phyloP scores from a whole-genome alignment of 2,797 vertebrate species.

The Echiichthys vipera region DNA sequence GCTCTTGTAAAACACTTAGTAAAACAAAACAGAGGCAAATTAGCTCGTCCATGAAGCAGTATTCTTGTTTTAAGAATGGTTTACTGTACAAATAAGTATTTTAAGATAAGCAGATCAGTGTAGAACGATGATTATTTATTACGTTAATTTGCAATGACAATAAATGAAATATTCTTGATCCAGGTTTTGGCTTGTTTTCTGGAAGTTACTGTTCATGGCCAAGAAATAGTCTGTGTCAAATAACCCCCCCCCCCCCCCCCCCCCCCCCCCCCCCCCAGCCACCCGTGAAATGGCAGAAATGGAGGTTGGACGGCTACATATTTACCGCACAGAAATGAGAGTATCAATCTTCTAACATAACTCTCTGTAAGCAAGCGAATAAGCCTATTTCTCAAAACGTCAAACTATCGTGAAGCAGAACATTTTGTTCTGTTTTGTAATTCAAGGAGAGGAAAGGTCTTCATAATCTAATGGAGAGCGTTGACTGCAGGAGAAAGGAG shows the following conservation, averaged over 20 bases:
- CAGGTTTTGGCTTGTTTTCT: background rate
- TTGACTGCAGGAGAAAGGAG: conserved; percentile 18
- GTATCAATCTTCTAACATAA: background rate
- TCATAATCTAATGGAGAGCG: conserved; percentile 64
- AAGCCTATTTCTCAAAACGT: background rate
- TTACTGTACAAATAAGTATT: background rate
- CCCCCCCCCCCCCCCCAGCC: too few species aligned
- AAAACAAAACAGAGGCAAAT: background rate
- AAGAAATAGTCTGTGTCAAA: background rate
- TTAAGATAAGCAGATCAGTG: background rate
- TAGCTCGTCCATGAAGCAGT: background rate
- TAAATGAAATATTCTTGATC: background rate
- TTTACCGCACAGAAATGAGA: background rate
- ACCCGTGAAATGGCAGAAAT: too few species aligned
- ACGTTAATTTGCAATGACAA: background rate
- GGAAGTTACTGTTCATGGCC: too few species aligned
- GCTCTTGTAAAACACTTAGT: background rate
- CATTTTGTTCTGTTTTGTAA: conserved; percentile 1
- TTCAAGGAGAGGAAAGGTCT: conserved; percentile 8
- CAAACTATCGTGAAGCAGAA: background rate
- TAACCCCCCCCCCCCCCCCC: too few species aligned
- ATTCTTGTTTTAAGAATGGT: background rate
- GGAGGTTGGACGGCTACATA: background rate
- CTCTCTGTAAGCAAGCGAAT: background rate
- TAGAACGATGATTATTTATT: background rate